Evolutionary conservation across 2,113 vertebrate species (phyloP), one percentile per base, ranked within the genome.

Genomic region (Psittacara wagleri): DNA sequence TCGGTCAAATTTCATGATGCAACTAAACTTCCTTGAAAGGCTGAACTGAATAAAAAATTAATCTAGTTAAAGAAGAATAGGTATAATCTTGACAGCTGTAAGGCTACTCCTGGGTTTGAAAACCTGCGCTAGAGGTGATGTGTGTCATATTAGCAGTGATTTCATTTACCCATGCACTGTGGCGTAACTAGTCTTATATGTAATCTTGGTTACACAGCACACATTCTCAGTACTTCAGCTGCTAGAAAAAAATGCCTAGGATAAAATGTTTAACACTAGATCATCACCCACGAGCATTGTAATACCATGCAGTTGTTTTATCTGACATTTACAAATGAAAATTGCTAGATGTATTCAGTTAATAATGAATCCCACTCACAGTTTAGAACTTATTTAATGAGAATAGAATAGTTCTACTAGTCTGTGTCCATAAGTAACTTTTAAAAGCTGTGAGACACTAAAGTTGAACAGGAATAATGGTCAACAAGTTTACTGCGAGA

Each of bases 241-340:
- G 82, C 43, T 48, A 22, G 10, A 48, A 74, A 44, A 83, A 62
- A 46, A 46, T 72, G 22, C 68, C 11, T 1, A 13, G 48, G 88
- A 39, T 59, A 83, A 88, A 78, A 64, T 83, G 95, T 95, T 85
- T 41, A 59, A 78, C 92, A 48, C 68, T 90, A 79, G 90, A 76
- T 94, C n/a, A 68, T 73, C 54, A 66, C 29, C 52, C 86, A 63
- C 37, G 20, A 18, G 72, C 37, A 85, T 93, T 96, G 91, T 78
- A 44, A 62, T 82, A 68, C 23, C 33, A 35, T 62, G 64, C 46
- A 91, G 37, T 95, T 95, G 54, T 80, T 95, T 96, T 84, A 68
- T 54, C 52, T 49, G 66, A 35, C 27, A 7, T 55, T 97, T 73
- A 28, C 31, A 75, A 68, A 66, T 41, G 3, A 78, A 67, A 93